Evolutionary conservation across 2,113 vertebrate genomes (phyloP), one percentile per base, ranked within the genome.

Genomic region (Rallus limicola): DNA sequence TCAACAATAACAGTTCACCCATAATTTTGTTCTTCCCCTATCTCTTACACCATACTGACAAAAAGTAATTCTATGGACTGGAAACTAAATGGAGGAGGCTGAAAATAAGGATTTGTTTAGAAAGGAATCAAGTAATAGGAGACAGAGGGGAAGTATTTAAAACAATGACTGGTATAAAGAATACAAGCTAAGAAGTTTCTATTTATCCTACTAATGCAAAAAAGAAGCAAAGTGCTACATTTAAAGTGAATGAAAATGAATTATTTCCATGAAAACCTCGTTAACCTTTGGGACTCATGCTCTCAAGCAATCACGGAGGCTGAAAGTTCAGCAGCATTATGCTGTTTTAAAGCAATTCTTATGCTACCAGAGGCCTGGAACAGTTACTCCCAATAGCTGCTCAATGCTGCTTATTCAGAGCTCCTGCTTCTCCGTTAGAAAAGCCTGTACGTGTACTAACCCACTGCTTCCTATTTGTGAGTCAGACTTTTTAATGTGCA

Each of bases 181-280:
- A 76, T 11, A n/a, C 12, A 72, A 70, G 26, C 24, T 52, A 70
- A 19, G 31, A 40, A 78, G 58, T 55, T 93, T 74, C 56, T 86
- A 16, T 92, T 95, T 94, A 52, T 74, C 34, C 42, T 81, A 9
- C 10, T 86, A 75, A 75, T 26, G 17, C 5, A 46, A 82, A 96
- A 58, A 87, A 31, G 10, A 10, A 62, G 14, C 10, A 34, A 79
- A 77, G 53, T 40, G 38, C 24, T 82, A 40, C 78, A 82, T 91
- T 82, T 78, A 79, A 91, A 71, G 42, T 34, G 9, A 93, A 75
- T 74, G 34, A 81, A 90, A 93, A 93, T 86, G 15, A 82, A 92
- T 95, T 92, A 44, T 95, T 92, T 92, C 84, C 62, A 79, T 65
- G 40, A 83, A 80, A 95, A 92, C 53, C 56, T 92, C 26, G 9